A percentile compares a stretch with the other conserved stretches of the same genome.
Conservation (phyloP, 2,888 invertebrate genomes). For the Anthrax anthrax region DNA sequence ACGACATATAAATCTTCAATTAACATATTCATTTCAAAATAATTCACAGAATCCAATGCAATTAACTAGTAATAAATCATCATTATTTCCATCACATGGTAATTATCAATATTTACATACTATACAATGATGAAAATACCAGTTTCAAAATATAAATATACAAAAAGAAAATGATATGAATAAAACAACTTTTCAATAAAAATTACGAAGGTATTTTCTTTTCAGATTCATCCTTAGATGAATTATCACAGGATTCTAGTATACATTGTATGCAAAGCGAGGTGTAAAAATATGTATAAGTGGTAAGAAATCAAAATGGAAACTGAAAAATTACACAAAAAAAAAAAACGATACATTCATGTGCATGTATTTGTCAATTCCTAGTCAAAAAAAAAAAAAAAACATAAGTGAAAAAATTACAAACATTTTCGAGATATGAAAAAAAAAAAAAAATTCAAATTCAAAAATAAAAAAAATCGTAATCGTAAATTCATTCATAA, state of each 20-base stretch:
- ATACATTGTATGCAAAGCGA: slow-evolving; percentile 75
- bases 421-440: neutral
- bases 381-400: slow-evolving; percentile 3
- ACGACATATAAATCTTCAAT: slow-evolving; percentile 73
- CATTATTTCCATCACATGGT: slow-evolving; percentile 48
- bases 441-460: neutral
- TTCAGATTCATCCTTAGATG: slow-evolving; percentile 71
- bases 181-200: neutral
- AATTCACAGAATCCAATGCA: slow-evolving; percentile 42
- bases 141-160: too few species aligned
- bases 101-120: slow-evolving; percentile 14
- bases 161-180: too few species aligned
- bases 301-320: too few species aligned
- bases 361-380: slow-evolving; percentile 1
- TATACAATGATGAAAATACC: too few species aligned
- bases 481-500: too few species aligned
- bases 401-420: neutral
- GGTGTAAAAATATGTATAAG: slow-evolving; percentile 45
- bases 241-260: slow-evolving; percentile 74
- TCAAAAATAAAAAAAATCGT: too few species aligned
- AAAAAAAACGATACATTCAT: neutral
- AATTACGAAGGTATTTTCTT: slow-evolving; percentile 18
- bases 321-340: neutral
- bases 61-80: slow-evolving; percentile 34
- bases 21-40: slow-evolving; percentile 79